Evolutionary conservation across 2,797 vertebrate genomes (phyloP), one percentile per base, ranked within the genome.

Genomic region (Pseudochromis fuscus): DNA sequence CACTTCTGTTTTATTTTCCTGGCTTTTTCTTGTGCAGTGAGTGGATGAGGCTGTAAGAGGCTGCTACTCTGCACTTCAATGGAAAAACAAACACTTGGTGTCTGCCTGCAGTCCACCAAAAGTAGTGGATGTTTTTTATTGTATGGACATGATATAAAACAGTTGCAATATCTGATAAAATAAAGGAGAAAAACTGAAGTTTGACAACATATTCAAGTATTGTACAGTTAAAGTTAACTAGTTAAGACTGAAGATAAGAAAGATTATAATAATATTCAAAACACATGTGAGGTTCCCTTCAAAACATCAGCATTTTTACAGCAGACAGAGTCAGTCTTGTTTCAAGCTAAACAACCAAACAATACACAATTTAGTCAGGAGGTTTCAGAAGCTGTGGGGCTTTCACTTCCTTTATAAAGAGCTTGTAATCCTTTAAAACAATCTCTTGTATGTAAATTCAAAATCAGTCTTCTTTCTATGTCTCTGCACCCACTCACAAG

Each of bases 1-100:
- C 61, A 46, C 72, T 74, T 83, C 65, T 65, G 53, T 59, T 84
- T 83, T 59, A 49, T 24, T 58, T 50, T 56, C 27, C 30, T 52
- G 24, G 11, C 12, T 23, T 57, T n/a, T 62, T 35, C 7, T 28
- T 51, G 6, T 11, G 18, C 31, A 42, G 16, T 1, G 5, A 31
- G 38, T 21, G 8, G 25, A 28, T 6, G 25, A 67, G 45, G 44
- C 15, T 65, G 25, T 13, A 31, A 53, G 25, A 56, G 30, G 16
- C 30, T 13, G n/a, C 35, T 51, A 24, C 50, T 40, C 45, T 40
- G 44, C 27, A 6, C 6, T 33, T 51, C 27, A 7, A 24, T 5
- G 31, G 31, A 1, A 50, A 55, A 68, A 45, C 23, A 49, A 74
- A 62, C 45, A 75, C 56, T 46, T 3, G 15, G 45, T 1, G 0